Percentiles rank a stretch among this genome's conserved stretches.
Conservation (phyloP, 2,888 invertebrate species). For the Corythucha ciliata region DNA sequence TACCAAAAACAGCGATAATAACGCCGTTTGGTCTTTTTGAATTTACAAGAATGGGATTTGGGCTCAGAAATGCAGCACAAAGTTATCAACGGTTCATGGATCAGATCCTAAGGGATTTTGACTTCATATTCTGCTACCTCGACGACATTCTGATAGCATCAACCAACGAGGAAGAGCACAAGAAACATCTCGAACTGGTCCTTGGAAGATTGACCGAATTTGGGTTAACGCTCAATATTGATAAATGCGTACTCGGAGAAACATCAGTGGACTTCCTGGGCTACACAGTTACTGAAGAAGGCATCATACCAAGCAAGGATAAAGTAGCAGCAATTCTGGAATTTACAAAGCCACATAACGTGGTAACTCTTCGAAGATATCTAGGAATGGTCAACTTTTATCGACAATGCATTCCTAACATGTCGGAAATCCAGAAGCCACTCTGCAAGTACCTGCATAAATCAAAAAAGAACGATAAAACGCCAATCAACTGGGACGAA, state of each 20-base stretch:
- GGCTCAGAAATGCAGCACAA: constrained; percentile 33
- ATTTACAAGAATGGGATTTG: constrained; percentile 31
- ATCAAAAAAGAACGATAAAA: constrained; percentile 32
- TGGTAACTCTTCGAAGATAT: constrained; percentile 24
- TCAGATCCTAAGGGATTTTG: constrained; percentile 26
- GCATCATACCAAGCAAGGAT: constrained; percentile 38
- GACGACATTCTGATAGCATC: constrained; percentile 34
- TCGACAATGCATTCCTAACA: constrained; percentile 21
- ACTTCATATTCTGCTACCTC: constrained; percentile 32
- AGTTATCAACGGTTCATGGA: constrained; percentile 37
- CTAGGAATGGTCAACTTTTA: constrained; percentile 30
- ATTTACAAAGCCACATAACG: constrained; percentile 29
- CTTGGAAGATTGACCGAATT: constrained; percentile 34
- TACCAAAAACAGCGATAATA: constrained; percentile 27
- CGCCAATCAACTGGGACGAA: constrained; percentile 30
- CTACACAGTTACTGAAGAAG: constrained; percentile 21
- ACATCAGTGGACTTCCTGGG: constrained; percentile 23
- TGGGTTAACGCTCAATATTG: constrained; percentile 36
- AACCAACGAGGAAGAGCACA: constrained; percentile 30
- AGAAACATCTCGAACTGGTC: constrained; percentile 25
- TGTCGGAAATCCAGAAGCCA: constrained; percentile 17
- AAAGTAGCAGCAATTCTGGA: constrained; percentile 37
- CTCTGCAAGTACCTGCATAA: constrained; percentile 11
- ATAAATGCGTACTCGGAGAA: constrained; percentile 38
- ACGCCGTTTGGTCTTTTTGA: constrained; percentile 37